Conservation (phyloP, 2,888 invertebrate genomes). For the Troides oblongomaculatus region DNA sequence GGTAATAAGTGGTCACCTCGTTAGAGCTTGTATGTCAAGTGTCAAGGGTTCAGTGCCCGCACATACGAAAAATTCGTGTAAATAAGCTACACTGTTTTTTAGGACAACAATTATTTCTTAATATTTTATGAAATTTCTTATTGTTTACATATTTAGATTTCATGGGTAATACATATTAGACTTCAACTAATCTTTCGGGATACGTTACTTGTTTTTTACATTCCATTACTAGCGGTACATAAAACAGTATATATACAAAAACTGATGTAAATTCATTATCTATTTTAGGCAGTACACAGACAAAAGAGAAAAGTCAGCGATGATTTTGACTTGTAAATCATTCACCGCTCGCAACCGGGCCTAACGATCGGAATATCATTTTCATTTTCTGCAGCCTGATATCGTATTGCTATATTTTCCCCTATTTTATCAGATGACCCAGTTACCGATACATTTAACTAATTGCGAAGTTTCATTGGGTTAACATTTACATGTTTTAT, state of each 20-base stretch:
- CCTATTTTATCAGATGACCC: not conserved
- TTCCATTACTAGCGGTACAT: too few species aligned
- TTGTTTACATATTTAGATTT: too few species aligned
- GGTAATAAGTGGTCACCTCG: not conserved
- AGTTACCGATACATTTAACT: not conserved
- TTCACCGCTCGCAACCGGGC: not conserved
- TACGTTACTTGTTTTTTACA: too few species aligned
- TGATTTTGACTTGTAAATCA: conserved; percentile 17
- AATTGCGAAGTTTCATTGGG: not conserved
- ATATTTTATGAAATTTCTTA: not conserved
- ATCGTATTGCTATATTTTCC: not conserved
- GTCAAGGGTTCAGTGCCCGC: not conserved
- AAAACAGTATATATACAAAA: not conserved
- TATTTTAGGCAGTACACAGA: not conserved
- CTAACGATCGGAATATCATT: conserved; percentile 19
- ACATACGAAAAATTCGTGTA: not conserved
- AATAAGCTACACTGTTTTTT: not conserved
- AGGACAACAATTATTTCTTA: not conserved
- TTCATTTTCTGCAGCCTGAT: not conserved
- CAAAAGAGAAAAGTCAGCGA: not conserved
- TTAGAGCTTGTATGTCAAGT: not conserved
- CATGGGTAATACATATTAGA: too few species aligned
- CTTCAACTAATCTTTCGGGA: too few species aligned
- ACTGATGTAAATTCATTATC: not conserved
- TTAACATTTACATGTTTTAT: conserved; percentile 17